Base-by-base conservation (phyloP, 53 echinoderm and acorn worm species). In the Antedon mediterranea region DNA sequence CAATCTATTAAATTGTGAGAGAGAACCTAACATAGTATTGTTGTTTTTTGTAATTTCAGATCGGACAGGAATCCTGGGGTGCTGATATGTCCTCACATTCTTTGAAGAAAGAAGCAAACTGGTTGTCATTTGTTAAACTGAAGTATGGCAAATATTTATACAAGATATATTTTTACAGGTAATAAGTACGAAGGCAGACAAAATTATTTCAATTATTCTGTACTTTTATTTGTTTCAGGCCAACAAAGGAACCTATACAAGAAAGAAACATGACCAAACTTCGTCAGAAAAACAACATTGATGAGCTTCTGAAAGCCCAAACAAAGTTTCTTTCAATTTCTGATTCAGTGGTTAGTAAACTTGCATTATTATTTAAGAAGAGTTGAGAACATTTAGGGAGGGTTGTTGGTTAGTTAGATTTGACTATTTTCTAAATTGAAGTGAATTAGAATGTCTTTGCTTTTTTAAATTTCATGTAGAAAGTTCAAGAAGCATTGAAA, bases 51-150 rank as follows among this genome's bases (percentile, higher is more conserved):
- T 76, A n/a, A 30, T 79, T 76, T 26, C 78, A 97, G 98, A 89
- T 85, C 81, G 98, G 98, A 18, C 88, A 89, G 80, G 98, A 97
- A 76, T 89, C 92, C 0, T 97, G 98, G 98, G 98, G 98, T 78
- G 92, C 92, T 28, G 98, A 97, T 80, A 85, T 85, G 11, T 87
- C 98, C 31, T 88, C 84, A 31, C 92, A 92, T 73, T 89, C 98
- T 0, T 77, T 97, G 74, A 79, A 85, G 30, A 97, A 97, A 41
- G 98, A 97, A 71, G 89, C 88, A 34, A 97, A 97, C 83, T 97
- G 98, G 98, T 70, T 89, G 85, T 83, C 88, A 9, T 92, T 76
- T 77, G 85, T 97, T 78, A 89, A 97, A 81, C 84, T 97, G 34
- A 97, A 88, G 98, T 97, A 88, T 90, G 91, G 43, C 3, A n/a